Conservation (phyloP, 1,140 invertebrate species). For the Musca vetustissima region DNA sequence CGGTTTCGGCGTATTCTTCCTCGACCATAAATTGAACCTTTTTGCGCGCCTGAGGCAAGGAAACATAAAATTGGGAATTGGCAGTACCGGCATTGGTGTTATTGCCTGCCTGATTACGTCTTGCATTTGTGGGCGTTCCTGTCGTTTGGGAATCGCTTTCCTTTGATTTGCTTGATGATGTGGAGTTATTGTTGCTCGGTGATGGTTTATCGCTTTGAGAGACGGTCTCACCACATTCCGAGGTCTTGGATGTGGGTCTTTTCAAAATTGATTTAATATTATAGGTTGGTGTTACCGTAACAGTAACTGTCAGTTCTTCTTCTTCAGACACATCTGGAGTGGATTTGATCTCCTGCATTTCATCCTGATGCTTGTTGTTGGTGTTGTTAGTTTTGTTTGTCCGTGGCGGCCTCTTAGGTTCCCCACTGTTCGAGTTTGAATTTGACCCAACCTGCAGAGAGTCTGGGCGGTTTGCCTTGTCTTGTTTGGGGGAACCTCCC, state of each 20-base stretch:
- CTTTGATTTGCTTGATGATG: background rate
- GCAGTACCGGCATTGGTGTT: conserved; percentile 40
- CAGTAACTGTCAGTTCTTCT: conserved; percentile 30
- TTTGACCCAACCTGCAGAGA: background rate
- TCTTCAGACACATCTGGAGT: background rate
- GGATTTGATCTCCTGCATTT: conserved; percentile 6
- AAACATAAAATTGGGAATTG: conserved; percentile 68
- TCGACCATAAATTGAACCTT: conserved; percentile 64
- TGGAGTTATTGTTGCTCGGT: background rate
- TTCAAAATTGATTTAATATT: conserved; percentile 70
- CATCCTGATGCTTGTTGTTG: background rate
- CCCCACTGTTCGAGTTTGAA: conserved; percentile 14
- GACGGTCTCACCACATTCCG: conserved; percentile 46
- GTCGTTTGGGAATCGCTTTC: conserved; percentile 50
- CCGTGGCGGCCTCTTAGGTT: conserved; percentile 52
- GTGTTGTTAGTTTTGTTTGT: conserved; percentile 39
- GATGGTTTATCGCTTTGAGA: conserved; percentile 11
- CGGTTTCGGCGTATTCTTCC: background rate
- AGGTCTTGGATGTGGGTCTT: conserved; percentile 58
- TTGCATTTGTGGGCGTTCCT: conserved; percentile 34
- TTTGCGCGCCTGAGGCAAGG: conserved; percentile 61
- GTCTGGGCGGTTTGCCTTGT: background rate
- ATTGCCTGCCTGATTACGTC: background rate
- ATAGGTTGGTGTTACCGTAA: conserved; percentile 44
- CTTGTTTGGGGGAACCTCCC: no score